phyloP scores from a whole-genome alignment of 2,797 vertebrate species.

The Octomys mimax region DNA sequence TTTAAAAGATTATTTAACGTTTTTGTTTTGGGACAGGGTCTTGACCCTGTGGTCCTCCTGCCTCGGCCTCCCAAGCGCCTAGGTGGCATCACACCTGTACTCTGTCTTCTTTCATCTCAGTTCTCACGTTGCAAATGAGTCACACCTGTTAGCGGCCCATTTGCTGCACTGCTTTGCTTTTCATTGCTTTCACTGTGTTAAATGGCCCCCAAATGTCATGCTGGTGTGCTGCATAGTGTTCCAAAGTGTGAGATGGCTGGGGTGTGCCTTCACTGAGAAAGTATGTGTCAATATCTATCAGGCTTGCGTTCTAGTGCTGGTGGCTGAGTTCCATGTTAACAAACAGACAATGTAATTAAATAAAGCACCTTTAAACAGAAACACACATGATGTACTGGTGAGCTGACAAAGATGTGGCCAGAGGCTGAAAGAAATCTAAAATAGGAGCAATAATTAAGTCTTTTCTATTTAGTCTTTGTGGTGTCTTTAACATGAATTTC shows the following conservation, averaged over 20 bases:
- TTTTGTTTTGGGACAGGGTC: neutral
- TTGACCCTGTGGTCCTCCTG: neutral
- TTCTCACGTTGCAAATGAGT: neutral
- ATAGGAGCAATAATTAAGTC: neutral
- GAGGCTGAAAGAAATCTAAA: neutral
- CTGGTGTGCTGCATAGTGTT: neutral
- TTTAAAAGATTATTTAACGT: neutral
- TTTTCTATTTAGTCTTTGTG: neutral
- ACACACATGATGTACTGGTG: neutral
- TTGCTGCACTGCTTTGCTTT: neutral
- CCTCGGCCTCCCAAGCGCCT: neutral
- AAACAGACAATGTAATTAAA: neutral
- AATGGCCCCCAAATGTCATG: neutral
- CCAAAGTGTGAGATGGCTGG: neutral
- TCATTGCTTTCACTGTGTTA: neutral
- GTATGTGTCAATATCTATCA: neutral
- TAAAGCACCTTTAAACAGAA: neutral
- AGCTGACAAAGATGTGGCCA: neutral
- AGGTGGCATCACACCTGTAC: neutral
- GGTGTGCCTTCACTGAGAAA: neutral
- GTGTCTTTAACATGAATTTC: neutral
- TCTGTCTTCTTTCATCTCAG: neutral
- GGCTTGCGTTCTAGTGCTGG: fast-evolving
- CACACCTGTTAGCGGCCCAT: too few relatives aligned
- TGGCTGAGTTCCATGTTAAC: conserved; percentile 3